phyloP scores from a whole-genome alignment of 2,888 invertebrate species.

The Pristionchus entomophagus region DNA sequence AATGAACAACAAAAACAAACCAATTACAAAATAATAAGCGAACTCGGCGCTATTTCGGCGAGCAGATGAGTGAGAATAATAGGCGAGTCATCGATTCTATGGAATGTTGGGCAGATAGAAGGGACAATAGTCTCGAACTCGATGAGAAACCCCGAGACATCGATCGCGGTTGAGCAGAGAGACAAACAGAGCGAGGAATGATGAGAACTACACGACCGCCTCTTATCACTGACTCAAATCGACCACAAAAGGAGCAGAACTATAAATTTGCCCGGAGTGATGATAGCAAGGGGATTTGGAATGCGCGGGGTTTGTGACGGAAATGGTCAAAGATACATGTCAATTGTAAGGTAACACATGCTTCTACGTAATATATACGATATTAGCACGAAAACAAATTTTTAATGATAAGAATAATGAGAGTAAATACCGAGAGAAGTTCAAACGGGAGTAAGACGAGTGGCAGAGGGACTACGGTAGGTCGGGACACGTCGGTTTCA shows the following conservation, averaged over 20 bases:
- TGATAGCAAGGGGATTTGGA: too few species aligned
- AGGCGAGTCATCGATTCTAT: too few species aligned
- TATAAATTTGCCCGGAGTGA: not conserved
- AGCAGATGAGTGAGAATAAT: not conserved
- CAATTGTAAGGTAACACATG: too few species aligned
- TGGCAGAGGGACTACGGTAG: not conserved
- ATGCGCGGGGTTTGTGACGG: not conserved
- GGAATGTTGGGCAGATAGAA: too few species aligned
- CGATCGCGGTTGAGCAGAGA: not conserved
- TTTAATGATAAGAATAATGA: not conserved
- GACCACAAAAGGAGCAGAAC: not conserved
- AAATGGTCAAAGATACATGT: not conserved
- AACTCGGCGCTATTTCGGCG: not conserved
- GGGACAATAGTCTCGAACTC: too few species aligned
- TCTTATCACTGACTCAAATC: not conserved
- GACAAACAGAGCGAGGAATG: not conserved
- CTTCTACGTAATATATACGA: not conserved
- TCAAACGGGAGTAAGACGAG: conserved; percentile 12
- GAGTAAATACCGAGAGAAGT: not conserved
- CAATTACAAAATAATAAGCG: not conserved
- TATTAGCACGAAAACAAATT: not conserved
- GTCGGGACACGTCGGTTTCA: not conserved
- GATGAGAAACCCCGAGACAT: not conserved
- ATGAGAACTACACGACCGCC: not conserved
- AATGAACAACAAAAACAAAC: not conserved